phyloP scores from a whole-genome alignment of 1,140 invertebrate genomes.

The Drosophila novamexicana region DNA sequence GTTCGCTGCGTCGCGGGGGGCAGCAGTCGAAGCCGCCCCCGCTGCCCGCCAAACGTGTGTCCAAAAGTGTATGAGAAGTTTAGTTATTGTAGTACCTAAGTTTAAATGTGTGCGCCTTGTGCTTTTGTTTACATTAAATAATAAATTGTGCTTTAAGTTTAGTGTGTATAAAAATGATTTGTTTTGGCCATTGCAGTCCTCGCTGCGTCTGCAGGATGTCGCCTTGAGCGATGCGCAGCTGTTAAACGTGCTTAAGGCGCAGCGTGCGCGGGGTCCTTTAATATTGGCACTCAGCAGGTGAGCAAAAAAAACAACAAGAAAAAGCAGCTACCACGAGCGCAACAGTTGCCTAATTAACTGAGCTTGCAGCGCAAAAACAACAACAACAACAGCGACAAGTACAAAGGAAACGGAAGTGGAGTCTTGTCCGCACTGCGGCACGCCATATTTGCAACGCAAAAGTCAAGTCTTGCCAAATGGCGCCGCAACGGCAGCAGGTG shows the following conservation, averaged over 20 bases:
- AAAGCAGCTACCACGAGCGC: background rate
- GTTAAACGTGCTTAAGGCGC: slow-evolving; percentile 62
- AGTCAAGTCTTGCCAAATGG: slow-evolving; percentile 34
- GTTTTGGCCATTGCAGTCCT: slow-evolving; percentile 42
- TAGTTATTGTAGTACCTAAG: slow-evolving; percentile 23
- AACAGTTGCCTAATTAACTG: slow-evolving; percentile 27
- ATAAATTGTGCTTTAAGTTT: slow-evolving; percentile 61
- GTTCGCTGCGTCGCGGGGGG: slow-evolving; percentile 59
- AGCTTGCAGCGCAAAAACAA: slow-evolving; percentile 41
- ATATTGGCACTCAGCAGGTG: slow-evolving; percentile 78
- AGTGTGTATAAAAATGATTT: slow-evolving; percentile 5
- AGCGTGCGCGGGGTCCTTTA: slow-evolving; percentile 68
- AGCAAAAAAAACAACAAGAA: slow-evolving; percentile 27
- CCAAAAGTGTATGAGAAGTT: slow-evolving; percentile 72
- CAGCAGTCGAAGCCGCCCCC: slow-evolving; percentile 21
- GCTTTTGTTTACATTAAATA: slow-evolving; percentile 32
- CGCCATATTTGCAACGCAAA: slow-evolving; percentile 52
- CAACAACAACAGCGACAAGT: slow-evolving; percentile 3
- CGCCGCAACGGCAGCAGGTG: slow-evolving; percentile 32
- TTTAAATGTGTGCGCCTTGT: slow-evolving; percentile 25
- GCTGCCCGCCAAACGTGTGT: slow-evolving; percentile 53
- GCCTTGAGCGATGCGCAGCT: slow-evolving; percentile 65
- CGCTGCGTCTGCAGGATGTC: slow-evolving; percentile 69
- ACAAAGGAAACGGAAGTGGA: slow-evolving; percentile 9
- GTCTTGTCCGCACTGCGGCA: slow-evolving; percentile 63